Conservation (phyloP, 2,888 invertebrate species). For the Torymus tubicola region DNA sequence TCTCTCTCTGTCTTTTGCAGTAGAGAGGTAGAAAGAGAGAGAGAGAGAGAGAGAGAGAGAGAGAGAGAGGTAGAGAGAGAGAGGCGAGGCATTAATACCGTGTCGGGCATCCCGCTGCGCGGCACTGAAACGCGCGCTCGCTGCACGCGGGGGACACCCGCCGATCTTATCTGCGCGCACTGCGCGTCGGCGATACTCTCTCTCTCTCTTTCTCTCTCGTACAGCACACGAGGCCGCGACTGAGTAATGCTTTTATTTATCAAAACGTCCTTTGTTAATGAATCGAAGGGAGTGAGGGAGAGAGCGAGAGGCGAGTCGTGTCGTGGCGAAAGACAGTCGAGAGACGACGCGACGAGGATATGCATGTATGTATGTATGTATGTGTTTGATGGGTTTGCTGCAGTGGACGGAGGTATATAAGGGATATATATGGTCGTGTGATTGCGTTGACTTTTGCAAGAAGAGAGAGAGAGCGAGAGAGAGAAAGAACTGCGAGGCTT, state of each 20-base stretch:
- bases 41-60: slow-evolving; percentile 67
- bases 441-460: slow-evolving; percentile 37
- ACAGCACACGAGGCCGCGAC: slow-evolving; percentile 66
- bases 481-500: no score
- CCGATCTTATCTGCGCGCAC: slow-evolving; percentile 74
- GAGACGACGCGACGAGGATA: neutral
- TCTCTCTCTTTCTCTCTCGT: slow-evolving; percentile 42
- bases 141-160: slow-evolving; percentile 71
- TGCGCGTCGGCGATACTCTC: slow-evolving; percentile 45
- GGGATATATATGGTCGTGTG: neutral
- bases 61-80: slow-evolving; percentile 65
- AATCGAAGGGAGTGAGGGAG: slow-evolving; percentile 65
- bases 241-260: slow-evolving; percentile 77
- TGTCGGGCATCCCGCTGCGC: slow-evolving; percentile 74
- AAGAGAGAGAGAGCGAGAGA: neutral
- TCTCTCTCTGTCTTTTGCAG: neutral
- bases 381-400: no score
- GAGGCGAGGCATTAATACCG: slow-evolving; percentile 76
- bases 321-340: neutral
- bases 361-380: no score
- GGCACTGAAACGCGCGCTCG: slow-evolving; percentile 72
- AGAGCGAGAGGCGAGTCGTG: neutral
- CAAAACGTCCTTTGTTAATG: slow-evolving; percentile 75
- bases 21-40: neutral
- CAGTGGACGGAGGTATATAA: no score